Evolutionary conservation across 37 sponge, comb jelly and placozoan genomes (phyloP).

Genomic region (Petrosia ficiformis): DNA sequence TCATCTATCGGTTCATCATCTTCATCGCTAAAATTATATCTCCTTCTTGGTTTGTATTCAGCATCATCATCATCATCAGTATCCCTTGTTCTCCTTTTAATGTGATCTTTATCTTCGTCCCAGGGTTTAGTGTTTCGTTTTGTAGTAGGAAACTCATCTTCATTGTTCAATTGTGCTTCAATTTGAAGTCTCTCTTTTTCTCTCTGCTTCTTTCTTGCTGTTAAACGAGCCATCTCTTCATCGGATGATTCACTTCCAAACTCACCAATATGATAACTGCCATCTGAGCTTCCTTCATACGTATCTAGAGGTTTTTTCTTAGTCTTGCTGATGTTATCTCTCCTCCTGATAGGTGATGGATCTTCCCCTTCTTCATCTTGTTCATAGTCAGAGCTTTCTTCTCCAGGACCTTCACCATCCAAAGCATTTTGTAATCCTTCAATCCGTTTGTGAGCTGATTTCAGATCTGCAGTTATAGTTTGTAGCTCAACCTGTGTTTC

Average conservation of each 20-base stretch:
- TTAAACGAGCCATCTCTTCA: not conserved
- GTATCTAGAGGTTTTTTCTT: slow-evolving; percentile 13
- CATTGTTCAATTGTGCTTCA: slow-evolving; percentile 4
- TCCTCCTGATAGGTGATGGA: not conserved
- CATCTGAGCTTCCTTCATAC: not conserved
- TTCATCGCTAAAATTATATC: too few relatives aligned
- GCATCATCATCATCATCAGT: slow-evolving; percentile 9
- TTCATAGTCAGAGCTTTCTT: slow-evolving; percentile 33
- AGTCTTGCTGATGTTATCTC: not conserved
- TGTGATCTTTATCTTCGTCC: too few relatives aligned
- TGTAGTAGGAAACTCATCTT: too few relatives aligned
- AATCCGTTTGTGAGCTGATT: slow-evolving; percentile 71
- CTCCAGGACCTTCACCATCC: slow-evolving; percentile 29
- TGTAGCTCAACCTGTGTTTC: slow-evolving; percentile 54
- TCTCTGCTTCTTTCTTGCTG: not conserved
- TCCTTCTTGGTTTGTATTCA: too few relatives aligned
- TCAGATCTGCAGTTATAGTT: slow-evolving; percentile 52
- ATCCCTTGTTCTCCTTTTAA: not conserved
- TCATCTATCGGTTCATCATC: slow-evolving; percentile 11
- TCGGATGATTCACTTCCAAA: slow-evolving; percentile 5
- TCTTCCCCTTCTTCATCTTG: slow-evolving; percentile 23
- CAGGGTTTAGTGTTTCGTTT: too few relatives aligned
- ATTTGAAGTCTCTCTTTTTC: too few relatives aligned
- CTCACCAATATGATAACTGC: not conserved
- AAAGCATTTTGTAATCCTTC: slow-evolving; percentile 68